These are phyloP conservation scores for Nanorana parkeri DNA, from an alignment of 2,113 vertebrate genomes.

Conservation along the genomic window DNA sequence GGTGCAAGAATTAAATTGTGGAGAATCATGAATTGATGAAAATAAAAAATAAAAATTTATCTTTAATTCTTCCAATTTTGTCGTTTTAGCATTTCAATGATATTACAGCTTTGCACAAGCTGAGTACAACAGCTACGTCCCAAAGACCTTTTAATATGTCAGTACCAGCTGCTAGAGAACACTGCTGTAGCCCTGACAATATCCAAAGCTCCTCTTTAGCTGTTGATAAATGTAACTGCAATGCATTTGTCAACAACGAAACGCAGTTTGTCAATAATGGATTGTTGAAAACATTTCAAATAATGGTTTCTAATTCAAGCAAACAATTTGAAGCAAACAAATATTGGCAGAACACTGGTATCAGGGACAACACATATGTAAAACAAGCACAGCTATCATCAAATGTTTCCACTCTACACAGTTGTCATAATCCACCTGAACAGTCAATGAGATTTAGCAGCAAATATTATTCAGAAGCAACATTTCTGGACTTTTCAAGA, in stretches of 20 bases:
- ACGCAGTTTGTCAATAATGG: background rate
- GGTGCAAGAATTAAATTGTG: too few species aligned
- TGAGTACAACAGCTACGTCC: conserved; percentile 56
- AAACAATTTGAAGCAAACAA: background rate
- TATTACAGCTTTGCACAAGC: conserved; percentile 74
- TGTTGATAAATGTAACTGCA: too few species aligned
- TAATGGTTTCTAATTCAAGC: background rate
- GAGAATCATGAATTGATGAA: too few species aligned
- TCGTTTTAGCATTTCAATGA: conserved; percentile 85
- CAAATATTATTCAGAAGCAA: background rate
- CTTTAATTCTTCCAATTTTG: background rate
- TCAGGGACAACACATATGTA: background rate
- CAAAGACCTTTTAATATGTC: conserved; percentile 53
- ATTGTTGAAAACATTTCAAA: background rate
- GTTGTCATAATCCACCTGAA: background rate
- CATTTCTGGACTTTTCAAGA: background rate
- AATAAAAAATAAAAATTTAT: too few species aligned
- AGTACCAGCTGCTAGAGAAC: conserved; percentile 49
- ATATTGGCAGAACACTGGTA: background rate
- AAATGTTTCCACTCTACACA: background rate
- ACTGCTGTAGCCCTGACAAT: conserved; percentile 18
- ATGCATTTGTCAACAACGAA: background rate
- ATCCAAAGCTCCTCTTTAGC: background rate
- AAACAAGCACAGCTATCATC: background rate
- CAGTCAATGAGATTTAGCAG: too few species aligned